Evolutionary conservation across 2,888 invertebrate genomes (phyloP), one percentile per base, ranked within the genome.

Genomic region (Nomada fucata): DNA sequence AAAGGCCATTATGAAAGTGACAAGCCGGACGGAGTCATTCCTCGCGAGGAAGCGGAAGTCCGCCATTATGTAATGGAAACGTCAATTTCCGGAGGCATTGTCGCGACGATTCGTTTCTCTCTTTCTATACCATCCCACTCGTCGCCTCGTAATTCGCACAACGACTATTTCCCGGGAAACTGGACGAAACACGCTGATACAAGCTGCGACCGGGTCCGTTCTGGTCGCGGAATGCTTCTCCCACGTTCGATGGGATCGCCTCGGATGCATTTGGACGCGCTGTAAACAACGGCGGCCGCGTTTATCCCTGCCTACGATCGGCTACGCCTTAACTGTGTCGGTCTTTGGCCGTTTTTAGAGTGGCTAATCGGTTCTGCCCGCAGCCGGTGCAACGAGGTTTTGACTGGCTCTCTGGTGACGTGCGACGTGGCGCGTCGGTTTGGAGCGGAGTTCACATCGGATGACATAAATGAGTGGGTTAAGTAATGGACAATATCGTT

Each of bases 1-100:
- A 86, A 88, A 86, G 88, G 87, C 88, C 84, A 87, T 90, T 89
- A 89, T 84, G 87, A 90, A 88, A 87, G 89, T 88, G 90, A 88
- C 89, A 86, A 90, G 86, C 89, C 89, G 90, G 89, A 90, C 87
- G 89, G 83, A 89, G 89, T 90, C 89, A 90, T 90, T 90, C 86
- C 89, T 91, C 86, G 89, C 89, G 89, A 90, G 90, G 90, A 91
- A 92, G 88, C 92, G 92, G 91, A 91, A 92, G 91, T 89, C 70
- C 86, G 87, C 89, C 89, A 92, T 92, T 92, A 92, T 90, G 91
- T 91, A 92, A 92, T 92, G 90, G 90, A 92, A 92, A 92, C 91
- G 92, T 91, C 91, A 91, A 92, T 92, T 87, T 87, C 88, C 88
- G 88, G 84, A 79, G 84, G 83, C 78, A 88, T 88, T 88, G 88